Base-by-base conservation (phyloP, 2,888 invertebrate genomes). In the Thumatha senex region DNA sequence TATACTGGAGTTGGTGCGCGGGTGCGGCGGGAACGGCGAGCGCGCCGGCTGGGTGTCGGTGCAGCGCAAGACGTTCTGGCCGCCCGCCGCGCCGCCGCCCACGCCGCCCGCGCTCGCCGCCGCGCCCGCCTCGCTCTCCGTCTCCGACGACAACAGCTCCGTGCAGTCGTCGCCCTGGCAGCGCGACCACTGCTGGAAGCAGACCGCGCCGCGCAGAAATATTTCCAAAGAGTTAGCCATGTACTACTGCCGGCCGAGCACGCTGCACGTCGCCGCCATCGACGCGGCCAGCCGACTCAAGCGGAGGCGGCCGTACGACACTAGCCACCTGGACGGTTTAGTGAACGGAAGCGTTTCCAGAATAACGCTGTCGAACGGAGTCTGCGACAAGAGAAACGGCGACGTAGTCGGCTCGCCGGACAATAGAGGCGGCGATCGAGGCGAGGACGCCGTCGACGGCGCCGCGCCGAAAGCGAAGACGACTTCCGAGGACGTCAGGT, bases 91-190 rank as follows among this genome's bases (percentile, higher is more conserved):
- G 69, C 95, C 84, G 86, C 94, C 86, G 82, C 88, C 78, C 70
- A 81, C 83, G 64, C 82, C 86, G 63, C 82, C 86, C 58, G 78
- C 83, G 95, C 76, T 96, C 96, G 67, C 94, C 97, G 82, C 96
- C 96, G 89, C 58, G 78, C 82, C 95, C 72, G 94, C 95, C 76
- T 96, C 96, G 67, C 94, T 97, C 82, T 96, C 96, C 89, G 96
- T 96, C 88, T 96, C 97, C 75, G 97, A 97, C 92, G 97, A 97
- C 88, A 97, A 96, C 90, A 96, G 96, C 78, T 97, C 97, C 63
- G 94, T 97, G 80, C 96, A 97, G 84, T 97, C 97, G 67, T 97
- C 97, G 75, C 97, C 97, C 57, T 97, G 97, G 96, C 96, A 96
- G 88, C 94, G 97, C 70, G 97, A 97, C 86, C 96, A 96, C 89